A percentile compares a stretch with the other conserved stretches of the same genome.
Conservation (phyloP, 2,797 vertebrate species). For the Moxostoma hubbsi region DNA sequence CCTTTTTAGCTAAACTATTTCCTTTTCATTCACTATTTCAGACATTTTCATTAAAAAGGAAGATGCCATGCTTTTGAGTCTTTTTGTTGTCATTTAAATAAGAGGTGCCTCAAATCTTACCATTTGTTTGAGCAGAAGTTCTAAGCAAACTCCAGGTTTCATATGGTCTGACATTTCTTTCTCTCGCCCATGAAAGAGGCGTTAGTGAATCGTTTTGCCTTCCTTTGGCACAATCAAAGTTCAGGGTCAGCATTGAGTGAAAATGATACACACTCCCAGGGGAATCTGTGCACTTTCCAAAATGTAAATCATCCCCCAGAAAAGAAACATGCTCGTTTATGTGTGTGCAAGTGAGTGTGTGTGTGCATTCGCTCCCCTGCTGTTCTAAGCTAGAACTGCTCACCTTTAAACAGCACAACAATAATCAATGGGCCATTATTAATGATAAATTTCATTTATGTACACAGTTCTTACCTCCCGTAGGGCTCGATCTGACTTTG, state of each 20-base stretch:
- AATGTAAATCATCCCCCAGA: slow-evolving; percentile 75
- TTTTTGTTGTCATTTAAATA: slow-evolving; percentile 34
- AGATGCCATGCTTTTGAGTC: not conserved
- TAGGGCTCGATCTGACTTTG: slow-evolving; percentile 66
- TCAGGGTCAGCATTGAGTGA: slow-evolving; percentile 78
- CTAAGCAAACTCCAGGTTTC: slow-evolving; percentile 12
- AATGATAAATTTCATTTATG: slow-evolving; percentile 79
- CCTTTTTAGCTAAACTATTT: no score
- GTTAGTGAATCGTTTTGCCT: slow-evolving; percentile 62
- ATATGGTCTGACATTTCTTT: slow-evolving; percentile 26
- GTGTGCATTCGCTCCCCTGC: slow-evolving; percentile 62
- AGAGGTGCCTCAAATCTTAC: not conserved
- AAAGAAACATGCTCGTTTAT: slow-evolving; percentile 39
- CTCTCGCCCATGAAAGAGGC: slow-evolving; percentile 47
- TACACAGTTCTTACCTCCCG: slow-evolving; percentile 69
- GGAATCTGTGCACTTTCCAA: slow-evolving; percentile 80
- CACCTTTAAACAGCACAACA: slow-evolving; percentile 82
- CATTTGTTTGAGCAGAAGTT: slow-evolving; percentile 25
- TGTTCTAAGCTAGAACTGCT: slow-evolving; percentile 74
- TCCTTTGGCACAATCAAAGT: slow-evolving; percentile 77
- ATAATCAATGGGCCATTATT: slow-evolving; percentile 85
- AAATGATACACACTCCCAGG: slow-evolving; percentile 72
- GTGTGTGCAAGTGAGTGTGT: slow-evolving; percentile 7
- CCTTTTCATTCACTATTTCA: no score
- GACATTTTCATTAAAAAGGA: no score